Evolutionary conservation across 2,797 vertebrate genomes (phyloP), one percentile per base, ranked within the genome.

Genomic region (Mallotus villosus): DNA sequence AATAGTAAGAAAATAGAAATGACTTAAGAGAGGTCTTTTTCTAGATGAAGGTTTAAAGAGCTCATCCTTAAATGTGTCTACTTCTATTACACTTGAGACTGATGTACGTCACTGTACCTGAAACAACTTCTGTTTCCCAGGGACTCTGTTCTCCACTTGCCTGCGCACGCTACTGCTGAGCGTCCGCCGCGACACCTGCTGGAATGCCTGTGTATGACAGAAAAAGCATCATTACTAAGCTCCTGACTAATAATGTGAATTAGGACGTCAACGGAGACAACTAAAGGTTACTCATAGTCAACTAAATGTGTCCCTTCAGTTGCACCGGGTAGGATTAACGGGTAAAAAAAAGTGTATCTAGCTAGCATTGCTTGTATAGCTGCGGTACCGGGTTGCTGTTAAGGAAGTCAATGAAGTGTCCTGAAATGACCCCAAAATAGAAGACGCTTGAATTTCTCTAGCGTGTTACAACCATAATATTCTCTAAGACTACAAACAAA

Each of bases 91-190:
- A 25, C 19, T 21, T 21, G 19, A 19, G 24, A 49, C 66, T 65
- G 1, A 55, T n/a, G 9, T 12, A 25, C 12, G 16, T 19, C 17
- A 32, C 12, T 65, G 80, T 73, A 97, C 97, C 96, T 99, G 97
- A 68, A 98, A 99, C 8, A 90, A 2, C 80, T 95, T 98, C 89
- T 99, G 97, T 29, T 94, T 91, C 77, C 94, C 84, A 2, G 88
- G 63, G 75, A 99, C 92, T 75, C 87, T 94, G 81, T 96, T 99
- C 67, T 86, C 81, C 2, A 93, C 0, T 64, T 92, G 93, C 75
- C 93, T 92, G 63, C 93, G 91, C 11, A 90, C 88, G 5, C 91
- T 91, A 88, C 89, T 93, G 82, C 82, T 89, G 84, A 98, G 73
- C 70, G 90, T 92, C 85, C 95, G 91, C 86, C 88, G 92, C 70